Evolutionary conservation across 2,797 vertebrate genomes (phyloP), one percentile per base, ranked within the genome.

Genomic region (Garrulus glandarius): DNA sequence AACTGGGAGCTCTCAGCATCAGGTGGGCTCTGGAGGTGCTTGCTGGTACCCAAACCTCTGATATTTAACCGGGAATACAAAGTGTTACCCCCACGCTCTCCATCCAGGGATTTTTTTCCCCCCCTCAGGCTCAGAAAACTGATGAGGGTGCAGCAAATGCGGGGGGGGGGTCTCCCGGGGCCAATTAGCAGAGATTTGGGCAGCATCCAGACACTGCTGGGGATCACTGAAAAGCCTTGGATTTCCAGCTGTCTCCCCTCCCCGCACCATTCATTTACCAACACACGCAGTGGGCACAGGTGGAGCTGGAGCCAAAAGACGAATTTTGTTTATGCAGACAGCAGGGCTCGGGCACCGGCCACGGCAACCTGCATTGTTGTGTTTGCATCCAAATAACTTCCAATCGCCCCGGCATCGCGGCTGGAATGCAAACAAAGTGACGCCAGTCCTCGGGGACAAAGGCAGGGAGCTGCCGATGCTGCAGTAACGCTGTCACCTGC

Each of bases 141-240:
- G 82, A 94, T 91, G 90, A 91, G 87, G 97, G 95, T 96, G 93
- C 90, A 83, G 87, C 91, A 92, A 96, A 97, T 55, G 75, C 72
- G 41, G 41, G 77, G 75, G 75, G 41, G 41, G 77, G 10, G 10
- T 89, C 97, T 91, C 97, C 13, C 1, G 96, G 84, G 97, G 88
- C 96, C 95, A 97, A 97, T 98, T 98, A 98, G 89, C 71, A 18
- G 72, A 96, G 79, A 95, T 95, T 97, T 97, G 96, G 95, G 96
- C 53, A 95, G 68, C 81, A 92, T 96, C 95, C 97, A 97, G 89
- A 30, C 68, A 27, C 67, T 92, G 80, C 85, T 74, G 53, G 64
- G 78, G 68, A 77, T 56, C 57, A 11, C 65, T 52, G 74, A 75
- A 93, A 92, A 76, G 93, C 75, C 87, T 47, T n/a, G 59, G n/a